Evolutionary conservation across 2,888 invertebrate genomes (phyloP).

Genomic region (Abscondita cerata): DNA sequence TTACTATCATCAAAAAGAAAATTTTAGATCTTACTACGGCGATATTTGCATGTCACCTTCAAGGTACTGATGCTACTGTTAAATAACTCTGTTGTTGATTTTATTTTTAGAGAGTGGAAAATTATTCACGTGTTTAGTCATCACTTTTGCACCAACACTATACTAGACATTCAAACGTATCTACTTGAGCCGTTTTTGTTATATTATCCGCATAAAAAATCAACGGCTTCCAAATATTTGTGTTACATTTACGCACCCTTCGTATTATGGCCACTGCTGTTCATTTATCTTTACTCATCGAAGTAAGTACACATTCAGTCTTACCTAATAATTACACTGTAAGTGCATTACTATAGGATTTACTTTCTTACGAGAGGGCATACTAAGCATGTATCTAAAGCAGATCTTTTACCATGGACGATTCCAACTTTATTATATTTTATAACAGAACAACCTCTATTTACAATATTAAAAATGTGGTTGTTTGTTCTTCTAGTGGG

Average conservation of each 20-base stretch:
- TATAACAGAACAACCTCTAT: constrained; percentile 49
- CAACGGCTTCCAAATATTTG: constrained; percentile 60
- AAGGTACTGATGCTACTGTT: constrained; percentile 55
- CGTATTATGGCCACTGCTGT: constrained; percentile 39
- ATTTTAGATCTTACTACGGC: constrained; percentile 80
- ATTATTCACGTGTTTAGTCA: constrained; percentile 80
- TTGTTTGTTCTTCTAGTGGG: constrained; percentile 66
- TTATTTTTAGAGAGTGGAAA: constrained; percentile 51
- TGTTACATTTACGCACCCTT: constrained; percentile 62
- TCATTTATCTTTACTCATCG: too few relatives aligned
- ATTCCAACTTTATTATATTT: constrained; percentile 59
- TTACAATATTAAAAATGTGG: constrained; percentile 63
- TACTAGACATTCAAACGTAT: constrained; percentile 76
- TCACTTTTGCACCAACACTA: constrained; percentile 79
- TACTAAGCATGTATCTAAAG: not conserved
- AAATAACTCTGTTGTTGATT: not conserved
- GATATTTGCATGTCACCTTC: constrained; percentile 73
- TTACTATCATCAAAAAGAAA: constrained; percentile 77
- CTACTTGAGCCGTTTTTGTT: constrained; percentile 71
- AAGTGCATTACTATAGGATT: too few relatives aligned
- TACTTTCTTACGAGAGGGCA: too few relatives aligned
- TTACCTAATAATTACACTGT: too few relatives aligned
- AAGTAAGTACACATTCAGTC: too few relatives aligned
- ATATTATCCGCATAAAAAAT: constrained; percentile 69
- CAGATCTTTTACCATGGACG: constrained; percentile 57